Base-by-base conservation (phyloP, 2,888 invertebrate species). In the Cancer borealis region DNA sequence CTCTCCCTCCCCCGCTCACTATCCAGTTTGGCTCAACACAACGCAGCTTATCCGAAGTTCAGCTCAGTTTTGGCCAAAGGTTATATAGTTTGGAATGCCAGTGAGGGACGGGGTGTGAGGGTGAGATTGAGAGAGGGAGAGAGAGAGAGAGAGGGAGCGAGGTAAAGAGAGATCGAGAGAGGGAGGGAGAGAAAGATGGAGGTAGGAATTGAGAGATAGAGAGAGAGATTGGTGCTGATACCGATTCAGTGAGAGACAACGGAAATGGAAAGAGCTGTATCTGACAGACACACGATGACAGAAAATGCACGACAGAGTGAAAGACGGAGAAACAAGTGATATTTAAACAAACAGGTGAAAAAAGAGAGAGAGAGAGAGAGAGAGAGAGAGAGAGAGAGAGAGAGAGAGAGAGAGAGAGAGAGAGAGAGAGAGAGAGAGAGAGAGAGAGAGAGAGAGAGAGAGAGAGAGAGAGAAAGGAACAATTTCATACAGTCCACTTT, bases 371-470 rank as follows among this genome's bases (percentile, higher is more conserved):
- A 4, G 21, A 73, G 21, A n/a, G n/a, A 73, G 6, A 73, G 17
- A 66, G 5, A 17, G 66, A 66, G 66, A 66, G 66, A 66, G 49
- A 49, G 49, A 66, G 66, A 66, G 66, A 66, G n/a, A 73, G 26
- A 73, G 26, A n/a, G 73, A 73, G 73, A n/a, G 73, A 73, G 26
- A 73, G 26, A n/a, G 73, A 73, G 26, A 73, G 26, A 73, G 26
- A 73, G n/a, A 26, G 26, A 73, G 21, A 73, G 26, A 73, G 73
- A 21, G 26, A 73, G 73, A 73, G 73, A 73, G 73, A 73, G 73
- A 73, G 73, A 73, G 73, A 73, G 73, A 73, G 73, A 73, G 73
- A 73, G 79, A 79, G 79, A 79, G 79, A 79, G 79, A 79, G 79
- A 79, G 79, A 79, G 79, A 79, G 79, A 79, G 79, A 30, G 79